Conservation (phyloP, 2,113 vertebrate genomes). For the Antechinus stuartii region DNA sequence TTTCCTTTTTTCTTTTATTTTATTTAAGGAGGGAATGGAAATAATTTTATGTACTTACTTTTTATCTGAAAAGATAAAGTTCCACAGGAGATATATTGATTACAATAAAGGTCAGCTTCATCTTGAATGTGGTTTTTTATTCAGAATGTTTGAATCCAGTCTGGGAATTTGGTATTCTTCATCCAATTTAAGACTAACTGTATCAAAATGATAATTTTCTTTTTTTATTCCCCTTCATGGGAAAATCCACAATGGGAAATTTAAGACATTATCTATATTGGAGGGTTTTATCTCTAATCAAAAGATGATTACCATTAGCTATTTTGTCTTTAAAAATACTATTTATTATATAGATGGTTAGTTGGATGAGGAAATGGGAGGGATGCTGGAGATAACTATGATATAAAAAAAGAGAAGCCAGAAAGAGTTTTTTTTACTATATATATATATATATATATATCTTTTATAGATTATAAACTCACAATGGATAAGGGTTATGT, state of each 20-base stretch:
- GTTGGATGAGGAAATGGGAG: background rate
- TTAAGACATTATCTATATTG: background rate
- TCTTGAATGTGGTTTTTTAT: conserved; percentile 37
- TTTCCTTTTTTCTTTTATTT: background rate
- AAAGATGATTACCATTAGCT: background rate
- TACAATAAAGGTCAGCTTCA: conserved; percentile 1
- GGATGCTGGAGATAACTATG: background rate
- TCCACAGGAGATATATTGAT: conserved; percentile 38
- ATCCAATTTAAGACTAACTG: background rate
- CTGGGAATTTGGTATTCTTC: conserved; percentile 16
- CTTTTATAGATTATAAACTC: background rate
- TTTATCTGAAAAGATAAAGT: conserved; percentile 55
- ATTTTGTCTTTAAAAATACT: background rate
- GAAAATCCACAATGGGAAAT: background rate
- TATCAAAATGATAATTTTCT: conserved; percentile 43
- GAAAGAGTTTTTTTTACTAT: background rate
- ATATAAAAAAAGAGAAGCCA: background rate
- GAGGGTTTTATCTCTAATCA: background rate
- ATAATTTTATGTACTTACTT: no score
- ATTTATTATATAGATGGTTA: background rate
- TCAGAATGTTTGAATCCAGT: conserved; percentile 27
- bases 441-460: background rate
- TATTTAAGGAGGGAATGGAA: no score
- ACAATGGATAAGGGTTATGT: background rate
- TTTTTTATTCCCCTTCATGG: conserved; percentile 4